Conservation (phyloP, 2,888 invertebrate species). For the Meteorus colon region DNA sequence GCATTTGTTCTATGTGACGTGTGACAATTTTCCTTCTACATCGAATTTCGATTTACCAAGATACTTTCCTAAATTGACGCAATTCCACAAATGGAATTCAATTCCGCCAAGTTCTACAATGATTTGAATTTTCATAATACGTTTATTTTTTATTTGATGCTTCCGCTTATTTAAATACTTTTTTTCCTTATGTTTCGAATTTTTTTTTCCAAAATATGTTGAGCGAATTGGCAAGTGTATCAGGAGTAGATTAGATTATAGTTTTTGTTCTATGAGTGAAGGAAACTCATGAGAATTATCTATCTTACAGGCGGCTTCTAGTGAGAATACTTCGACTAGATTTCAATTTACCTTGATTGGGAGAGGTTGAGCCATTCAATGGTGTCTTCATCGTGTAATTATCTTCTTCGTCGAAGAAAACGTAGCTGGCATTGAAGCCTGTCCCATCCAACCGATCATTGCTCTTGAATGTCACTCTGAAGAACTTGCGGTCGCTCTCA, state of each 20-base stretch:
- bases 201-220: too few relatives aligned
- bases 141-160: too few relatives aligned
- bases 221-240: too few relatives aligned
- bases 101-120: neutral
- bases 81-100: neutral
- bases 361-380: conserved; percentile 49
- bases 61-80: neutral
- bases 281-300: too few relatives aligned
- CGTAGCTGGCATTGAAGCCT: conserved; percentile 94
- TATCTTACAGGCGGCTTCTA: too few relatives aligned
- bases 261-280: too few relatives aligned
- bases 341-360: conserved; percentile 28
- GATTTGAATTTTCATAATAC: too few relatives aligned
- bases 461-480: conserved; percentile 94
- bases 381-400: conserved; percentile 74
- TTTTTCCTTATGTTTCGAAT: too few relatives aligned
- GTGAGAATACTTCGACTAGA: neutral
- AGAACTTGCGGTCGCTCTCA: conserved; percentile 92
- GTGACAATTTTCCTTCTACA: conserved; percentile 11
- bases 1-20: neutral
- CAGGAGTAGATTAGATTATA: too few relatives aligned
- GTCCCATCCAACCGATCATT: conserved; percentile 95
- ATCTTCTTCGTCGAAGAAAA: conserved; percentile 85
- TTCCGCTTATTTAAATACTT: too few relatives aligned
- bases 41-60: conserved; percentile 1